phyloP scores from a whole-genome alignment of 1,140 invertebrate genomes.

The Bombus polaris region DNA sequence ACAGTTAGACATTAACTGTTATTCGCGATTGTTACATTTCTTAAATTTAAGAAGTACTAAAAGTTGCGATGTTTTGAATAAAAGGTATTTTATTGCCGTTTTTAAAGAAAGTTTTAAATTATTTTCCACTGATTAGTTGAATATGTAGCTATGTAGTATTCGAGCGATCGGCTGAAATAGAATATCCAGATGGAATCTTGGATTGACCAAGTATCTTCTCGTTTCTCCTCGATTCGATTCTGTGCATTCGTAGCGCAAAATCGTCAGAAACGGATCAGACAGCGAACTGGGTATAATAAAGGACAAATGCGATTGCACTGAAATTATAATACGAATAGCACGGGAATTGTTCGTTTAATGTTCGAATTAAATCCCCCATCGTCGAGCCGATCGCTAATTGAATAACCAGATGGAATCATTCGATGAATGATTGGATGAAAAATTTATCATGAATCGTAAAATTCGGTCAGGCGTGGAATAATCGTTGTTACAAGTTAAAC shows the following conservation, averaged over 20 bases:
- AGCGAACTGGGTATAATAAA: background rate
- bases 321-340: constrained; percentile 1
- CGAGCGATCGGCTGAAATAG: background rate
- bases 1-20: background rate
- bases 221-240: background rate
- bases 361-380: background rate
- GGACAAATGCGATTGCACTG: background rate
- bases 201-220: background rate
- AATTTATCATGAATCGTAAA: background rate
- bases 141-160: no score
- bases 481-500: constrained; percentile 2
- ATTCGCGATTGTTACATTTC: background rate
- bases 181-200: background rate
- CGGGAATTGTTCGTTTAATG: constrained; percentile 10
- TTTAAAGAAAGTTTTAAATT: background rate
- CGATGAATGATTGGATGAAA: constrained; percentile 1
- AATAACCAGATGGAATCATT: background rate
- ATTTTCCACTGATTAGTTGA: no score
- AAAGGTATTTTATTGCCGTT: background rate
- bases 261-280: background rate
- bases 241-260: background rate
- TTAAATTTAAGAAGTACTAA: background rate
- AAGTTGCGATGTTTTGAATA: background rate
- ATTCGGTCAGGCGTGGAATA: background rate
- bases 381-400: background rate